Evolutionary conservation across 2,113 vertebrate genomes (phyloP), one percentile per base, ranked within the genome.

Genomic region (Zosterops lateralis): DNA sequence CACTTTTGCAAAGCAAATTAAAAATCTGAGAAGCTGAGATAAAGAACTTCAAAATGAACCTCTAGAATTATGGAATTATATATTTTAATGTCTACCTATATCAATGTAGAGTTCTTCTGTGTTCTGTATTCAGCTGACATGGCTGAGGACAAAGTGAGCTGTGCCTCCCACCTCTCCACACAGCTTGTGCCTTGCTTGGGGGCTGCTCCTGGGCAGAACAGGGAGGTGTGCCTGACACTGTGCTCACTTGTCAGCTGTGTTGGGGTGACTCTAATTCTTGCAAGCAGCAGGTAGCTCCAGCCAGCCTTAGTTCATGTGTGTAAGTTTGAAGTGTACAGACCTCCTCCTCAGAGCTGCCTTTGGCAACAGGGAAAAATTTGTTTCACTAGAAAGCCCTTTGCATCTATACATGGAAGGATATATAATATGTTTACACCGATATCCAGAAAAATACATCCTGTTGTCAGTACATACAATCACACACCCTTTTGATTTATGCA

Each of bases 41-140:
- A 45, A 22, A 72, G 53, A 68, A 18, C 14, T 68, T 87, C 26
- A n/a, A 48, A 25, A 31, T 56, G 6, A 74, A 74, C 21, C 48
- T 81, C 25, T 58, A 7, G 31, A 61, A 58, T 57, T 21, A 60
- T 4, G 8, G 47, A 71, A 57, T n/a, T 25, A 36, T 2, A 5
- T 64, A 42, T 87, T 78, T 75, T 26, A 24, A 19, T 78, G 18
- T 83, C 45, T 83, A 21, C 14, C 16, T 44, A 1, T 57, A 50
- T 34, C 22, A 88, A 31, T 0, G 0, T 44, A 32, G 60, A 45
- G 22, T n/a, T 84, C 4, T 51, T 56, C 57, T 61, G 13, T 62
- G 44, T 48, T 89, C 54, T 40, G 0, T 36, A 45, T 61, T 53
- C 50, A 82, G 34, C 80, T 65, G 65, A 68, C 21, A 7, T 0